phyloP scores from a whole-genome alignment of 30 jellyfish, hydroid and myxozoan species.

The Pelagia noctiluca region DNA sequence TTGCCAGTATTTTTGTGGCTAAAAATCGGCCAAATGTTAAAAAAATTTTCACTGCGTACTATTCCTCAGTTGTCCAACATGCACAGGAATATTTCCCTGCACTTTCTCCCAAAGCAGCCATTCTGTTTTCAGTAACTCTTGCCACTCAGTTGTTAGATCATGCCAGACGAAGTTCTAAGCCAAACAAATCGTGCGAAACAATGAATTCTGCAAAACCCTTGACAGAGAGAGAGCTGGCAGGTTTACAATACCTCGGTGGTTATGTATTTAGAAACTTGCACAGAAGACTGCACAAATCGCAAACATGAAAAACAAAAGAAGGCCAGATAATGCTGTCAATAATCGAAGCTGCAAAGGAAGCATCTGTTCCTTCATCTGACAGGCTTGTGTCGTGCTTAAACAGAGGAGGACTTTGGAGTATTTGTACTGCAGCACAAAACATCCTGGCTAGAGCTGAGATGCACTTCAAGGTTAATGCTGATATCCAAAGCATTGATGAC shows the following conservation, averaged over 20 bases:
- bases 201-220: constrained; percentile 13
- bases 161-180: neutral
- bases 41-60: constrained; percentile 9
- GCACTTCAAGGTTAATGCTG: constrained; percentile 24
- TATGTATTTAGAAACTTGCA: constrained; percentile 29
- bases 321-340: constrained; percentile 37
- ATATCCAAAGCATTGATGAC: constrained; percentile 28
- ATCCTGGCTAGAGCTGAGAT: constrained; percentile 31
- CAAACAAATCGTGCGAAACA: neutral
- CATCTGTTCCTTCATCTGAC: constrained; percentile 4
- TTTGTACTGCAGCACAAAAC: constrained; percentile 24
- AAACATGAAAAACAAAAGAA: constrained; percentile 33
- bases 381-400: constrained; percentile 39
- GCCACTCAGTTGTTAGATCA: neutral
- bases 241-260: constrained; percentile 42
- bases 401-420: constrained; percentile 44
- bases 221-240: constrained; percentile 32
- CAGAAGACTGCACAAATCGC: constrained; percentile 22
- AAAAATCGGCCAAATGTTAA: constrained; percentile 27
- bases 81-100: neutral
- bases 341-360: constrained; percentile 38
- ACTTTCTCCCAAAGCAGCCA: constrained; percentile 5
- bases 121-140: neutral
- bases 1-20: constrained; percentile 17
- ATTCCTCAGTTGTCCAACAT: constrained; percentile 1